Evolutionary conservation across 2,797 vertebrate genomes (phyloP), one percentile per base, ranked within the genome.

Genomic region (Pygocentrus nattereri): DNA sequence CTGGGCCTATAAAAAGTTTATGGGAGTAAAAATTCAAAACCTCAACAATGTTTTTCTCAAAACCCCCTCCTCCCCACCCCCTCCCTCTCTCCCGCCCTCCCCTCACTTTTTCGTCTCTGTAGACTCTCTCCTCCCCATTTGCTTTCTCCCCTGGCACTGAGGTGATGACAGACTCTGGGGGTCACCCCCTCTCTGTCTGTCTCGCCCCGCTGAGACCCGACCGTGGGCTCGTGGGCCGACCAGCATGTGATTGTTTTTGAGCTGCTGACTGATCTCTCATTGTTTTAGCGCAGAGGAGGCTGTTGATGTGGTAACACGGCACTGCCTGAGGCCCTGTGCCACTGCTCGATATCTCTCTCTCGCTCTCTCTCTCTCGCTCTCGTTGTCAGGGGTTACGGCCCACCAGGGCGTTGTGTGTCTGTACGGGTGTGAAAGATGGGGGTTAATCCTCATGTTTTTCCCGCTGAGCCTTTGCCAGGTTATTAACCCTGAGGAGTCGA

Each of bases 301-400:
- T 86, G 82, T 84, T 68, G 72, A 76, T 81, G 72, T 65, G 81
- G 50, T 76, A 82, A 82, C 81, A 38, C 64, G 69, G 64, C 8
- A 79, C 58, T 65, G 74, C 71, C 78, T 79, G 67, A 72, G 80
- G 72, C 65, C 41, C 30, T 34, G 23, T 54, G 69, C 76, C 75
- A 62, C 83, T 34, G 2, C 34, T 34, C 6, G 3, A 1, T 7
- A 8, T 44, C 58, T 34, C 58, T 23, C 21, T 23, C 54, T 58
- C 54, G 58, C 21, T 10, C 50, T 52, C 50, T 52, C 50, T 52
- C 16, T 4, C 18, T 2, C 6, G 6, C 1, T 47, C 44, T 47
- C 44, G 86, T 85, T 68, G 84, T 84, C 74, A 83, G 47, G 81
- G 81, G 86, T 82, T 79, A 87, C 79, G 74, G 73, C 38, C 62